A percentile compares a stretch with the other conserved stretches of the same genome.
phyloP scores from a whole-genome alignment of 2,113 vertebrate species.

The Fregetta grallaria region DNA sequence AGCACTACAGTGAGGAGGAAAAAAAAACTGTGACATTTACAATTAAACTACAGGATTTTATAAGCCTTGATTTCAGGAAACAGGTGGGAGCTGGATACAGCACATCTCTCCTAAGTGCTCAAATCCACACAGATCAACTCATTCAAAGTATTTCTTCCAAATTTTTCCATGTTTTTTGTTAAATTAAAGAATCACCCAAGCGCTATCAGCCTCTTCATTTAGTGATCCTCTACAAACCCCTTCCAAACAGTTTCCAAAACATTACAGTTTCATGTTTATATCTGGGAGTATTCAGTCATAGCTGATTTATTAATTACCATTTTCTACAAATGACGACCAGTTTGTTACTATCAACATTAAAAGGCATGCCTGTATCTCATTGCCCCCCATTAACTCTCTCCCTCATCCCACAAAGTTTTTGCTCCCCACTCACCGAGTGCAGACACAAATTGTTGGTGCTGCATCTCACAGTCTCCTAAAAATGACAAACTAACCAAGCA shows the following conservation, averaged over 20 bases:
- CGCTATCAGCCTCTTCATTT: neutral
- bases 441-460: neutral
- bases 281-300: neutral
- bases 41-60: neutral
- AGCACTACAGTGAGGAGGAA: neutral
- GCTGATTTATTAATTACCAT: neutral
- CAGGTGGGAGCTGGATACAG: neutral
- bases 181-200: neutral
- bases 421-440: neutral
- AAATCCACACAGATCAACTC: neutral
- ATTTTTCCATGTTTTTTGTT: neutral
- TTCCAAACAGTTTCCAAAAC: neutral
- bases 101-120: neutral
- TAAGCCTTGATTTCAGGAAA: neutral
- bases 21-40: neutral
- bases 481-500: neutral
- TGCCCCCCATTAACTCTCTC: neutral
- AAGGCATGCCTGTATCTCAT: neutral
- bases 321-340: neutral
- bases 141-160: neutral
- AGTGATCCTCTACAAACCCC: neutral
- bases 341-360: neutral
- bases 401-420: neutral
- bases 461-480: neutral
- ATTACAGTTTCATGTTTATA: neutral